These are phyloP conservation scores for Vannuccia rotundouncinata DNA, from an alignment of 2,888 invertebrate genomes.

Conservation along the genomic window DNA sequence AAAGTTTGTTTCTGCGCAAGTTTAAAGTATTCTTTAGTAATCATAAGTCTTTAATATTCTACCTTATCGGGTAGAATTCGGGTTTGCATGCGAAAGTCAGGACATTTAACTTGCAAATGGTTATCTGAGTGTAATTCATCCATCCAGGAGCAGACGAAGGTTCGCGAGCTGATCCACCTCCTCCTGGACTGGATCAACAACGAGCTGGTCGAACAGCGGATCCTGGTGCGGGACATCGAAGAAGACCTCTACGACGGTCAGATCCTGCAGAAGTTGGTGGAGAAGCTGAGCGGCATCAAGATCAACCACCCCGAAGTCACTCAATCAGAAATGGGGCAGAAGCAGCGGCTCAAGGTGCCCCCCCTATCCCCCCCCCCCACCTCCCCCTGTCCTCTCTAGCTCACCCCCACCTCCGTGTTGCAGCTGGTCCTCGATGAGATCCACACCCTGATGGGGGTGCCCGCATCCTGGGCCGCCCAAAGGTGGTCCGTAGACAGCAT, in stretches of 20 bases:
- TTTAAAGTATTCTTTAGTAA: no score
- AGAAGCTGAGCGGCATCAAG: conserved; percentile 77
- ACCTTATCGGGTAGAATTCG: no score
- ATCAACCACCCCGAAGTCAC: conserved; percentile 95
- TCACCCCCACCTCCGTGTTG: conserved; percentile 62
- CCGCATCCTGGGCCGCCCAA: background rate
- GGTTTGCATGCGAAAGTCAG: no score
- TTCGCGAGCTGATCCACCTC: conserved; percentile 58
- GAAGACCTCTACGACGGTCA: conserved; percentile 98
- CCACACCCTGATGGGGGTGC: background rate
- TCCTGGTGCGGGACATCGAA: conserved; percentile 88
- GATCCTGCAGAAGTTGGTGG: conserved; percentile 66
- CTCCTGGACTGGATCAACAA: conserved; percentile 97
- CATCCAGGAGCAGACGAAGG: conserved; percentile 1
- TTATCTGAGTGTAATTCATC: no score
- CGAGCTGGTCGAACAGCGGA: conserved; percentile 86
- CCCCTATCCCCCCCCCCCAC: conserved; percentile 78
- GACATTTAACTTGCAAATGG: no score
- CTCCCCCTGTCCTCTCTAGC: conserved; percentile 58
- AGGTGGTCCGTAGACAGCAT: conserved; percentile 61
- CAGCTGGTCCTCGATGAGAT: conserved; percentile 21
- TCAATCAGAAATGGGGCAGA: conserved; percentile 78
- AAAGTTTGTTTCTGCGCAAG: no score
- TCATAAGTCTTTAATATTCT: no score
- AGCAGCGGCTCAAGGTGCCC: conserved; percentile 82